Conservation (phyloP, 2,797 vertebrate genomes). For the Pitangus sulphuratus region DNA sequence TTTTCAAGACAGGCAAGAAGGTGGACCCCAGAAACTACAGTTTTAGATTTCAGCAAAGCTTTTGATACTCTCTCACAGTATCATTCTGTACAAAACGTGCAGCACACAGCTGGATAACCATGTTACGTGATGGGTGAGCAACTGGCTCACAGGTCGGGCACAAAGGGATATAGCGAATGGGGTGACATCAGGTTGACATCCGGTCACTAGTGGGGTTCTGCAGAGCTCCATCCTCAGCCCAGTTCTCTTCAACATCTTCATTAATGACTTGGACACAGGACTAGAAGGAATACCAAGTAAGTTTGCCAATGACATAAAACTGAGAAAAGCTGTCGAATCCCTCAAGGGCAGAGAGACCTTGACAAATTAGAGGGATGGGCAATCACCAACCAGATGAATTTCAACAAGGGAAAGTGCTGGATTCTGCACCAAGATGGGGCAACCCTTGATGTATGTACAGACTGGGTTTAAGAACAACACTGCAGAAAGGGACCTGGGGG, state of each 20-base stretch:
- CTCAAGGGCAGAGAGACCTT: accelerated
- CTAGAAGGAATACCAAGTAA: background rate
- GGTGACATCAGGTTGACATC: background rate
- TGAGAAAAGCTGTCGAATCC: background rate
- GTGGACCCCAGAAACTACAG: background rate
- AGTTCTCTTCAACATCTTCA: background rate
- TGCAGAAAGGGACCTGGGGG: accelerated
- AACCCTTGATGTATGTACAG: background rate
- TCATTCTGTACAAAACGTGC: background rate
- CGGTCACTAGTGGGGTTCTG: too few relatives aligned
- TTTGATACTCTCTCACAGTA: background rate
- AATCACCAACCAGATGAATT: accelerated
- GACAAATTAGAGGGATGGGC: background rate
- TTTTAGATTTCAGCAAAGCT: background rate
- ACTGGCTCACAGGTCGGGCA: background rate
- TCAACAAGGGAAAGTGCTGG: background rate
- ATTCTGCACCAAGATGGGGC: background rate
- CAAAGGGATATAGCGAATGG: background rate
- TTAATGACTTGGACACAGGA: background rate
- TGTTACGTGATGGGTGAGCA: background rate
- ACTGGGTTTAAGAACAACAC: background rate
- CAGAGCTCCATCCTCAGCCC: background rate
- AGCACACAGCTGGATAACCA: background rate
- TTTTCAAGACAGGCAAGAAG: background rate
- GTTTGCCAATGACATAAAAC: background rate